Percentiles rank a stretch among this genome's conserved stretches.
These are phyloP conservation scores for Priocnemis perturbator DNA, from an alignment of 2,888 invertebrate species.

Conservation along the genomic window DNA sequence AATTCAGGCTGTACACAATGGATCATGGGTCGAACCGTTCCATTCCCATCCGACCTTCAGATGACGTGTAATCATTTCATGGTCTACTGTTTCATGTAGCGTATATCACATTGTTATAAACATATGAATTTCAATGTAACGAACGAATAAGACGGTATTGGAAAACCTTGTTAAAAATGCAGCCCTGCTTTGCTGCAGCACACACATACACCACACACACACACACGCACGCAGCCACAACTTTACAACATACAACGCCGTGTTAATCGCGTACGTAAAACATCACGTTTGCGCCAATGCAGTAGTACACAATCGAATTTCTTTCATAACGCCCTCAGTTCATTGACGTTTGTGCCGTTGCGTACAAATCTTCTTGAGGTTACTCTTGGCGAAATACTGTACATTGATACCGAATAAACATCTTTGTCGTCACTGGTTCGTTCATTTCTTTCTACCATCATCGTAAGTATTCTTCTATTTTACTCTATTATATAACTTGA, in stretches of 20 bases:
- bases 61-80: slow-evolving; percentile 70
- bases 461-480: no score
- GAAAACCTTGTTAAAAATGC: slow-evolving; percentile 52
- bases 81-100: slow-evolving; percentile 70
- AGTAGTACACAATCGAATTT: slow-evolving; percentile 49
- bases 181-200: slow-evolving; percentile 46
- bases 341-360: slow-evolving; percentile 72
- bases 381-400: slow-evolving; percentile 71
- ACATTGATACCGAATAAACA: slow-evolving; percentile 74
- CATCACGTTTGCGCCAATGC: slow-evolving; percentile 49
- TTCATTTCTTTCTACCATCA: no score
- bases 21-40: slow-evolving; percentile 52
- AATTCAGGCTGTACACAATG: slow-evolving; percentile 55
- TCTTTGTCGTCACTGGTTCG: slow-evolving; percentile 56
- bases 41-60: slow-evolving; percentile 49
- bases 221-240: no score
- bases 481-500: no score
- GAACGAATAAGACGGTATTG: slow-evolving; percentile 57
- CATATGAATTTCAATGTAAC: slow-evolving; percentile 63
- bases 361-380: slow-evolving; percentile 70
- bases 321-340: slow-evolving; percentile 60
- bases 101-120: slow-evolving; percentile 69
- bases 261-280: slow-evolving; percentile 37
- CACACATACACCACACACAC: no score
- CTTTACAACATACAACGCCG: no score